Base-by-base conservation (phyloP, 1,140 invertebrate species). In the Delia radicum region DNA sequence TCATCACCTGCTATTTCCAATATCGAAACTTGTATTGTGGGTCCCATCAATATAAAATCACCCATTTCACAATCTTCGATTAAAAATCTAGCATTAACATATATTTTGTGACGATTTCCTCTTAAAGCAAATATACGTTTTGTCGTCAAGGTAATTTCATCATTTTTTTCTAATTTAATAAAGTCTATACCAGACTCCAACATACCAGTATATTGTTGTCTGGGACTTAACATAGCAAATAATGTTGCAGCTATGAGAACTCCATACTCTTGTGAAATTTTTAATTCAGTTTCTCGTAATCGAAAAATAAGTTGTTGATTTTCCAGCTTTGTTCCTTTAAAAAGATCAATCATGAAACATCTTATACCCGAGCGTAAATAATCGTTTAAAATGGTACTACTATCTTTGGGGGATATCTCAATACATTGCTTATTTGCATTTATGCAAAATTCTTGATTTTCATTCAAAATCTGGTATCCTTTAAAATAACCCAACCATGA, bases 181-280 rank as follows among this genome's bases (percentile, higher is more conserved):
- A 31, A 27, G 1, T 24, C 15, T 42, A 3, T 42, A 0, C 48
- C 27, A 28, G 5, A 7, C 24, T 15, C 2, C 24, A 84, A 42
- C 8, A 76, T 73, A 3, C 83, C 83, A 8, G 81, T 83, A 29
- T 79, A 85, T 27, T 85, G 83, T 33, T 80, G 46, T 12, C 83
- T 81, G 5, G 83, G 81, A 31, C 81, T 79, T 5, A 85, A 21
- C 71, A 78, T 82, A 7, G 77, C 83, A 31, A 83, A 79, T 2
- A 85, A 42, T n/a, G 80, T 81, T n/a, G 83, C 79, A 1, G 74
- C 77, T 13, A 85, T 79, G 2, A 83, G 83, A 72, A 82, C 83
- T 12, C 79, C 78, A 28, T 74, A 78, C 31, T 83, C 78, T 21
- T 77, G 81, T 2, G 83, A 81, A 2, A 82, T 78, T 27, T 69